Base-by-base conservation (phyloP, 2,888 invertebrate species). In the Leptinotarsa juncta region DNA sequence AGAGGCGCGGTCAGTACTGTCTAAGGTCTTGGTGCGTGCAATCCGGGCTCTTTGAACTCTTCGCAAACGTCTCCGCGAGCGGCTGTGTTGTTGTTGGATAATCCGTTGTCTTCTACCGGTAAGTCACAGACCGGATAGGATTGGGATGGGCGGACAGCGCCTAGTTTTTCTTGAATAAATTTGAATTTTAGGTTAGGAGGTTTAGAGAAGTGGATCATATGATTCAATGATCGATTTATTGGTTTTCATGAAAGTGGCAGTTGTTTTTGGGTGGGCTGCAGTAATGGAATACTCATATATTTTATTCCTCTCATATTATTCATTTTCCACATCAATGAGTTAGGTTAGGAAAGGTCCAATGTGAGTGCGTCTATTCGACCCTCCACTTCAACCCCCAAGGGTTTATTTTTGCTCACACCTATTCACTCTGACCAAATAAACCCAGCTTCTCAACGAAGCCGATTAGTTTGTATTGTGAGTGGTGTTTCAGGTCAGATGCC, bases 81-180 rank as follows among this genome's bases (percentile, higher is more conserved):
- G 62, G 62, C 12, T 62, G 32, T 42, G 15, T 42, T 26, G 62
- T 32, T 62, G 42, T 32, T 62, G n/a, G 62, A 62, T 62, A 62
- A 32, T 62, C 62, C 62, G 62, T 62, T 32, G 42, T 62, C n/a
- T 62, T 42, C n/a, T 42, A 62, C 42, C 62, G 62, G 62, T 62
- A 62, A 62, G 62, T 62, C 42, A 16, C 62, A 5, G 62, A 57
- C 18, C 42, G 42, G 42, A 42, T 26, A 5, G 60, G 42, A 16
- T 4, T 60, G 26, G 62, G 42, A 16, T 62, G 62, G 62, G 62
- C 62, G 16, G 2, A 26, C 3, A 32, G 32, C 62, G 32, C 26
- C 62, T 62, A 62, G 62, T 32, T 62, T 62, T 62, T 42, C 10
- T 5, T 7, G 42, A 62, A n/a, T 62, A 16, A 5, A 62, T 62